Percentiles rank a stretch among this genome's conserved stretches.
phyloP scores from a whole-genome alignment of 2,797 vertebrate genomes.

The Fratercula arctica region DNA sequence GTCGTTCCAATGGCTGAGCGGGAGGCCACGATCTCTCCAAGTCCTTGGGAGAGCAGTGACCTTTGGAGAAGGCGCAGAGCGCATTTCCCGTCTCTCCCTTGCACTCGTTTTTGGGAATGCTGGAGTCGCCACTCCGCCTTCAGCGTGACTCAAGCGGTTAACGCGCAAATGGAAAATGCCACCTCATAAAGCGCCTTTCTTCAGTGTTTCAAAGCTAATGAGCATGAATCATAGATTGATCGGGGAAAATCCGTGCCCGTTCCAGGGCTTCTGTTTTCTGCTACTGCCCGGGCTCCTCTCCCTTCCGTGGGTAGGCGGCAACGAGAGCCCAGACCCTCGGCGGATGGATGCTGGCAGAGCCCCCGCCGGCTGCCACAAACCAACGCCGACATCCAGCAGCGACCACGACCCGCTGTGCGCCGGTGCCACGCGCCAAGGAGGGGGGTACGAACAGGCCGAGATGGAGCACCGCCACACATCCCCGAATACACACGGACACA shows the following conservation, averaged over 20 bases:
- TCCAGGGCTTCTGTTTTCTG: slow-evolving; percentile 4
- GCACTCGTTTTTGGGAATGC: neutral
- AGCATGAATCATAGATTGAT: slow-evolving; percentile 44
- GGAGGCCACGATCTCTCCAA: neutral
- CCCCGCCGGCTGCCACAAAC: accelerated
- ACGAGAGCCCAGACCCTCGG: neutral
- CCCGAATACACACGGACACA: accelerated
- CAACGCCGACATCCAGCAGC: neutral
- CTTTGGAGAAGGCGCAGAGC: slow-evolving; percentile 20
- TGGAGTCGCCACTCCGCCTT: neutral
- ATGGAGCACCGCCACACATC: neutral
- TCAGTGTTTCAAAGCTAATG: slow-evolving; percentile 24
- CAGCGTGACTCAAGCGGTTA: neutral
- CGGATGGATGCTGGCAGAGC: neutral
- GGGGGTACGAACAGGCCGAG: neutral
- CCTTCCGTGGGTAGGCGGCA: neutral
- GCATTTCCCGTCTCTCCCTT: neutral
- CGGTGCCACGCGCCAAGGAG: neutral
- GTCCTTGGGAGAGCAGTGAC: slow-evolving; percentile 8
- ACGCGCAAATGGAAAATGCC: slow-evolving; percentile 58
- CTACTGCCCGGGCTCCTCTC: neutral
- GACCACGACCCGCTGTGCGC: neutral
- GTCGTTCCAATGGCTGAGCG: neutral
- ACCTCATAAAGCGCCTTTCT: slow-evolving; percentile 64
- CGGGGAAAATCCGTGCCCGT: slow-evolving; percentile 22